phyloP scores from a whole-genome alignment of 2,888 invertebrate genomes.

The Sinelater perroti region DNA sequence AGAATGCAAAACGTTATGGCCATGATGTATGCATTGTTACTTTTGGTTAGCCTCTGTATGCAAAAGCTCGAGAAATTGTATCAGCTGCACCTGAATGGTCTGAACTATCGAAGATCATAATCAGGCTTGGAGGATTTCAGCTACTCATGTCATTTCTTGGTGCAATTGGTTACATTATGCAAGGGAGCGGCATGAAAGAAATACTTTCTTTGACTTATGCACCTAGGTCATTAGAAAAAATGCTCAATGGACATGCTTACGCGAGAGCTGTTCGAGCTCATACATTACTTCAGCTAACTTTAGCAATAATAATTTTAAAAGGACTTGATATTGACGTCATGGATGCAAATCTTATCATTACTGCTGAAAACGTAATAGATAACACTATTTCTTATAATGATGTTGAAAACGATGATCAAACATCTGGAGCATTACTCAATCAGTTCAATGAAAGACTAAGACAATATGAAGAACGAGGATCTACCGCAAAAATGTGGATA shows the following conservation, averaged over 20 bases:
- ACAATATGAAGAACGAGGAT: too few relatives aligned
- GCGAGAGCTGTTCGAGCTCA: slow-evolving; percentile 31
- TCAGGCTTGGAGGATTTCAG: slow-evolving; percentile 45
- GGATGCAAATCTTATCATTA: slow-evolving; percentile 44
- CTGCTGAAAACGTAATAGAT: slow-evolving; percentile 43
- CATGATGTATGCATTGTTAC: too few relatives aligned
- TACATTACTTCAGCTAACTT: slow-evolving; percentile 39
- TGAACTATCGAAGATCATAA: slow-evolving; percentile 49
- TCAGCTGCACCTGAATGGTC: slow-evolving; percentile 40
- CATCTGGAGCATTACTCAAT: slow-evolving; percentile 46
- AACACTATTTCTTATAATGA: slow-evolving; percentile 48
- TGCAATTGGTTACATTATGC: slow-evolving; percentile 55
- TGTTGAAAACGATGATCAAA: slow-evolving; percentile 50
- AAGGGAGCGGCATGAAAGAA: slow-evolving; percentile 55
- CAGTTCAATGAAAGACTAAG: slow-evolving; percentile 32
- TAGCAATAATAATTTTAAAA: slow-evolving; percentile 49
- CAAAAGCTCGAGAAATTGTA: slow-evolving; percentile 47
- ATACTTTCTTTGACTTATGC: slow-evolving; percentile 40
- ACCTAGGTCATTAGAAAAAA: slow-evolving; percentile 46
- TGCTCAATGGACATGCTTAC: slow-evolving; percentile 49
- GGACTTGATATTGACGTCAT: slow-evolving; percentile 47
- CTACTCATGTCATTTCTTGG: slow-evolving; percentile 55
- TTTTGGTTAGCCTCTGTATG: slow-evolving; percentile 47
- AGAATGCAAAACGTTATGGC: slow-evolving; percentile 21
- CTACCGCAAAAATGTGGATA: too few relatives aligned